These are phyloP conservation scores for Druon quercuslanigerum DNA, from an alignment of 1,140 invertebrate genomes.

Conservation along the genomic window DNA sequence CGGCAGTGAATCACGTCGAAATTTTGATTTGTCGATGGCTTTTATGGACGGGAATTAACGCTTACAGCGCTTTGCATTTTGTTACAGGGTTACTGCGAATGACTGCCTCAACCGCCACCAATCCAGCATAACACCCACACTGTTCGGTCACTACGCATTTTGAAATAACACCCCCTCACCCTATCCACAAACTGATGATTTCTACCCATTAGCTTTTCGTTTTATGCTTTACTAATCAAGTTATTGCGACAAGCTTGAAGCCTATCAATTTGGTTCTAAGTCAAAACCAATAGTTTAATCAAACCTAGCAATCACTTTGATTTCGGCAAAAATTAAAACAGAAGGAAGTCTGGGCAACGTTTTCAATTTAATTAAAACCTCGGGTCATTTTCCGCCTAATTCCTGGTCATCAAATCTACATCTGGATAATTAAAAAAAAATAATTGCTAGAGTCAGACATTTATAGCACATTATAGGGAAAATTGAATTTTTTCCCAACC, in stretches of 20 bases:
- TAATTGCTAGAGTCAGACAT: no score
- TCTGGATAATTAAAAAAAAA: no score
- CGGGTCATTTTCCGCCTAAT: no score
- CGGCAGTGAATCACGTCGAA: constrained; percentile 73
- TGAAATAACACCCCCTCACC: constrained; percentile 7
- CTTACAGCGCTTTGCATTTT: constrained; percentile 71
- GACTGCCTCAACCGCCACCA: constrained; percentile 42
- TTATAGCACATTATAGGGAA: no score
- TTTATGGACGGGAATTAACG: constrained; percentile 75
- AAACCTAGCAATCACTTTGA: no score
- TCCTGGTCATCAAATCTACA: no score
- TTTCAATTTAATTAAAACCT: no score
- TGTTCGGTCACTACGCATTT: not conserved
- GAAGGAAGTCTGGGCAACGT: no score
- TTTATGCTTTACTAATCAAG: not conserved
- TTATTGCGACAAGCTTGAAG: not conserved
- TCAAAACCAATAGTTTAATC: not conserved
- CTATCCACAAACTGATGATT: not conserved
- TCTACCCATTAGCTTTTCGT: not conserved
- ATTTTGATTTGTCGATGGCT: constrained; percentile 76
- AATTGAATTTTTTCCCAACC: no score
- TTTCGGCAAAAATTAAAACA: no score
- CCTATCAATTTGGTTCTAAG: not conserved
- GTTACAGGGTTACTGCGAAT: constrained; percentile 73
- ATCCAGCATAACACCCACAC: no score